phyloP scores from a whole-genome alignment of 1,140 invertebrate species.

The Andricus grossulariae region DNA sequence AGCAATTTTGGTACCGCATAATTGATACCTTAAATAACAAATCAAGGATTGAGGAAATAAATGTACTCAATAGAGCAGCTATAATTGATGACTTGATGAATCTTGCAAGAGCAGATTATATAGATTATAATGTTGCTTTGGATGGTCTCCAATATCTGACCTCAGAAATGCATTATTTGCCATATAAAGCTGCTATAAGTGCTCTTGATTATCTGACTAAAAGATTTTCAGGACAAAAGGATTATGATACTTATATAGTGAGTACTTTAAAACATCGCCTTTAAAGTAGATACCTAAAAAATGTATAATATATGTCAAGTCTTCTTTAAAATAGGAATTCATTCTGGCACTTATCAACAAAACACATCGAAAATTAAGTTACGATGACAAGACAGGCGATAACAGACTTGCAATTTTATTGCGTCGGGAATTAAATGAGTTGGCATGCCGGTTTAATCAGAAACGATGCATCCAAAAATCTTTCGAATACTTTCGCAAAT shows the following conservation, averaged over 20 bases:
- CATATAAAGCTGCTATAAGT: constrained; percentile 74
- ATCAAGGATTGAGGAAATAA: constrained; percentile 71
- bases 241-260: constrained; percentile 73
- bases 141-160: constrained; percentile 76
- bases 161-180: constrained; percentile 76
- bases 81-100: constrained; percentile 81
- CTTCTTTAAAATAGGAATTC: constrained; percentile 67
- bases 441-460: constrained; percentile 46
- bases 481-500: constrained; percentile 41
- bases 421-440: constrained; percentile 38
- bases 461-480: constrained; percentile 38
- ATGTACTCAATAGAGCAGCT: constrained; percentile 79
- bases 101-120: constrained; percentile 77
- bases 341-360: constrained; percentile 70
- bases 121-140: constrained; percentile 83
- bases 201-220: constrained; percentile 69
- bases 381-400: constrained; percentile 34
- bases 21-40: constrained; percentile 72
- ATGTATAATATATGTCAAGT: constrained; percentile 1
- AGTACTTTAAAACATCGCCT: constrained; percentile 12
- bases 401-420: constrained; percentile 40
- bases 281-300: no score
- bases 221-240: constrained; percentile 67
- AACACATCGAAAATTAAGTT: constrained; percentile 70
- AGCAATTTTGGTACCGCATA: constrained; percentile 74